phyloP scores from a whole-genome alignment of 92 coral and sea anemone species.

The Siderastrea radians region DNA sequence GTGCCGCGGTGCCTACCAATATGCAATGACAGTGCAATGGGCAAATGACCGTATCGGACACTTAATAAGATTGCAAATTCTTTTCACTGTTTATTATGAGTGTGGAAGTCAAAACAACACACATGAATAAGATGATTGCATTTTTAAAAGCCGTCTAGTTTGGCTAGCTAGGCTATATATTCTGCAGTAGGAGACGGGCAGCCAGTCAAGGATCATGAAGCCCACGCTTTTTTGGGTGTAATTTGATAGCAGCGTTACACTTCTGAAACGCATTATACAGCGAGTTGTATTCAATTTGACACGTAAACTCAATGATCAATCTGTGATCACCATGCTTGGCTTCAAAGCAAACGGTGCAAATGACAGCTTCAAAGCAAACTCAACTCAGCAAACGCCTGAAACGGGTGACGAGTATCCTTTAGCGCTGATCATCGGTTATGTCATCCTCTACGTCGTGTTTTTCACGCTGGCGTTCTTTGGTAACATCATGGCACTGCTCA shows the following conservation, averaged over 20 bases:
- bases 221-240: not conserved
- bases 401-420: slow-evolving; percentile 48
- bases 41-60: not conserved
- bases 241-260: slow-evolving; percentile 4
- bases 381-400: slow-evolving; percentile 18
- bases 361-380: slow-evolving; percentile 12
- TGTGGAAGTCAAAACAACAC: not conserved
- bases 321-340: not conserved
- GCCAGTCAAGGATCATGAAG: not conserved
- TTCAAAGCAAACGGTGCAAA: not conserved
- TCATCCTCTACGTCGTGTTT: slow-evolving; percentile 59
- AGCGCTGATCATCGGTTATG: slow-evolving; percentile 57
- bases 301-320: not conserved
- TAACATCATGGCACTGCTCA: slow-evolving; percentile 83
- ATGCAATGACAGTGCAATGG: slow-evolving; percentile 1
- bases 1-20: not conserved
- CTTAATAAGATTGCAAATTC: not conserved
- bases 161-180: not conserved
- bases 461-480: slow-evolving; percentile 79
- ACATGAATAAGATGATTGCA: not conserved
- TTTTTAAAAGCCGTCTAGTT: not conserved
- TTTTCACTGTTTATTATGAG: not conserved
- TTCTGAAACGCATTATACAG: not conserved
- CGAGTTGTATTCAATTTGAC: not conserved
- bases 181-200: not conserved